Evolutionary conservation across 2,888 invertebrate genomes (phyloP).

Genomic region (Dromius quadrimaculatus): DNA sequence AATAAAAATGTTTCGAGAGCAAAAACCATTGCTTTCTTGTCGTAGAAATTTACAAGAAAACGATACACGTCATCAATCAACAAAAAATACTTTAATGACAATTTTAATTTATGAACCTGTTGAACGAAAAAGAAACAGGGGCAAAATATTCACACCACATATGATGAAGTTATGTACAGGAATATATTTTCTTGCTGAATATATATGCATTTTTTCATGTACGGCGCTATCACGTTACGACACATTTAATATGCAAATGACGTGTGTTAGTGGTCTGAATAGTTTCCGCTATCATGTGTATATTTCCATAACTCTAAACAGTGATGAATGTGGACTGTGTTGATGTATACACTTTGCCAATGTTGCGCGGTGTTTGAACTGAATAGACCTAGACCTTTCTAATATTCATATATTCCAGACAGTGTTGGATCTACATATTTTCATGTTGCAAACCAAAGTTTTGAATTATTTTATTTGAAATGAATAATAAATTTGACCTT

Average conservation of each 20-base stretch:
- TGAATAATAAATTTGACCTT: too few relatives aligned
- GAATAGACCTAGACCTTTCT: not conserved
- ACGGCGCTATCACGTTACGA: slow-evolving; percentile 10
- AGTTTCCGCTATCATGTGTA: slow-evolving; percentile 37
- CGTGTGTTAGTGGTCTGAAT: slow-evolving; percentile 40
- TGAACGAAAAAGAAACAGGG: slow-evolving; percentile 30
- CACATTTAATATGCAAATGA: slow-evolving; percentile 45
- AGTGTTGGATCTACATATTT: too few relatives aligned
- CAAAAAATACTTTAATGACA: too few relatives aligned
- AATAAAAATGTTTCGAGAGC: too few relatives aligned
- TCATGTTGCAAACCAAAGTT: too few relatives aligned
- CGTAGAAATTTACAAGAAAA: too few relatives aligned
- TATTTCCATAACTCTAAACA: slow-evolving; percentile 39
- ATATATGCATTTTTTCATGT: slow-evolving; percentile 27
- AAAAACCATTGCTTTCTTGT: too few relatives aligned
- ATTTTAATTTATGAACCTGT: slow-evolving; percentile 35
- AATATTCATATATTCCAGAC: too few relatives aligned
- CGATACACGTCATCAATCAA: too few relatives aligned
- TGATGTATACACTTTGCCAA: not conserved
- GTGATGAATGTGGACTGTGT: slow-evolving; percentile 26
- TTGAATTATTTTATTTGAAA: too few relatives aligned
- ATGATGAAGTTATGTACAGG: slow-evolving; percentile 16
- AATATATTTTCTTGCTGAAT: slow-evolving; percentile 35
- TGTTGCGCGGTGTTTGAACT: too few relatives aligned
- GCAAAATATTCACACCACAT: slow-evolving; percentile 10